A percentile compares a stretch with the other conserved stretches of the same genome.
These are phyloP conservation scores for Mimachlamys varia DNA, from an alignment of 2,888 invertebrate species.

Conservation along the genomic window DNA sequence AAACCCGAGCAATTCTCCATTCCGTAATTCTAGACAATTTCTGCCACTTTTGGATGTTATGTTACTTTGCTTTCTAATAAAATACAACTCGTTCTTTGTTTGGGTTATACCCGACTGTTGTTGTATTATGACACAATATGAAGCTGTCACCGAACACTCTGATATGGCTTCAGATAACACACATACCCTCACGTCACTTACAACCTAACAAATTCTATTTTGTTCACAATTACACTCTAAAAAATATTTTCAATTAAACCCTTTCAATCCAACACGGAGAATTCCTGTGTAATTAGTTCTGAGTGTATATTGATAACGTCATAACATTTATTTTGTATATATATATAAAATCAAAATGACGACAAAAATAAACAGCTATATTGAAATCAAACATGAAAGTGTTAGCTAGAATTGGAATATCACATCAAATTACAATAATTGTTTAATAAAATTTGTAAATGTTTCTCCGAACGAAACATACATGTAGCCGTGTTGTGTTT, in stretches of 20 bases:
- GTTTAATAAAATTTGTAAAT: no score
- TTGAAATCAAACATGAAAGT: no score
- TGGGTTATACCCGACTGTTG: neutral
- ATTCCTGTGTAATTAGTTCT: neutral
- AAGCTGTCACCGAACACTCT: conserved; percentile 14
- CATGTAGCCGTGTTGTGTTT: no score
- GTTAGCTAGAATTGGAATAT: no score
- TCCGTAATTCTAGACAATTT: conserved; percentile 30
- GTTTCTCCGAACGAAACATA: no score
- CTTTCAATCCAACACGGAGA: neutral
- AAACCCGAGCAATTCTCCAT: conserved; percentile 36
- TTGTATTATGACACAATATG: conserved; percentile 16
- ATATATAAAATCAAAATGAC: no score
- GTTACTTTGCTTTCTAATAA: conserved; percentile 29
- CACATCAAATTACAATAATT: no score
- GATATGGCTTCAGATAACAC: neutral
- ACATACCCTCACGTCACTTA: neutral
- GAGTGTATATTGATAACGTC: neutral
- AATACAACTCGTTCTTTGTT: conserved; percentile 28
- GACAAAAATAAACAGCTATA: no score
- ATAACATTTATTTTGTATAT: no score
- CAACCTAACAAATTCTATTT: neutral
- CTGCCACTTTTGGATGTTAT: conserved; percentile 31
- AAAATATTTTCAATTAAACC: neutral
- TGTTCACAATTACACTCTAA: neutral